These are phyloP conservation scores for Gallinago stenura DNA, from an alignment of 2,797 vertebrate genomes.

Conservation along the genomic window DNA sequence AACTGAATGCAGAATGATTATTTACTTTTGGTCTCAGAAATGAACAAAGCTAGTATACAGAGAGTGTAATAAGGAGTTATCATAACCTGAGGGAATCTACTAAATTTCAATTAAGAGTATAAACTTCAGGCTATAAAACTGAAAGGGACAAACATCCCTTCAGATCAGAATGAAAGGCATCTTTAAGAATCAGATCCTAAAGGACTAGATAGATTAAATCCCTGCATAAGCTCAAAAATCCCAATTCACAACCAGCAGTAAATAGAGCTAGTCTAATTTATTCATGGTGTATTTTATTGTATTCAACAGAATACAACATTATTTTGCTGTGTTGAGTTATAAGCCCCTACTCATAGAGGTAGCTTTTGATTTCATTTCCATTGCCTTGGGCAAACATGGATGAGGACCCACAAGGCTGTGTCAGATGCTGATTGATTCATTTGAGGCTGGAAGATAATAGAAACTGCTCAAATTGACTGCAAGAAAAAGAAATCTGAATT, in stretches of 20 bases:
- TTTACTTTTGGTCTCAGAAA: slow-evolving; percentile 13
- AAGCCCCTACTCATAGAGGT: slow-evolving; percentile 59
- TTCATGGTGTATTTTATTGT: slow-evolving; percentile 48
- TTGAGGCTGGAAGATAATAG: slow-evolving; percentile 80
- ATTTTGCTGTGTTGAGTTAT: slow-evolving; percentile 70
- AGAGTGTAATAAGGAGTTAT: slow-evolving; percentile 34
- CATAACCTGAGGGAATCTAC: slow-evolving; percentile 62
- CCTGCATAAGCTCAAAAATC: slow-evolving; percentile 62
- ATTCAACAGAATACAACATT: slow-evolving; percentile 32
- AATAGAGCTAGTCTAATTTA: slow-evolving; percentile 65
- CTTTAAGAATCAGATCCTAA: slow-evolving; percentile 56
- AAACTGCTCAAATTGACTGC: slow-evolving; percentile 75
- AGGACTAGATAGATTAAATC: slow-evolving; percentile 71
- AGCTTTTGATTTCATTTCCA: slow-evolving; percentile 80
- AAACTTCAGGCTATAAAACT: slow-evolving; percentile 74
- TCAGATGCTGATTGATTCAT: slow-evolving; percentile 81
- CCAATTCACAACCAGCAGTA: slow-evolving; percentile 60
- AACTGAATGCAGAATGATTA: not conserved
- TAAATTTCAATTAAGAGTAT: slow-evolving; percentile 73
- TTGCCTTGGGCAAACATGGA: slow-evolving; percentile 78
- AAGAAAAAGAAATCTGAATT: slow-evolving; percentile 73
- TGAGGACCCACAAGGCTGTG: slow-evolving; percentile 75
- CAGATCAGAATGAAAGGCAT: slow-evolving; percentile 48
- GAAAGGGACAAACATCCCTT: slow-evolving; percentile 49
- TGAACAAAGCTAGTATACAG: slow-evolving; percentile 23